Conservation (phyloP, 1,140 invertebrate species). For the Macrobrachium rosenbergii region DNA sequence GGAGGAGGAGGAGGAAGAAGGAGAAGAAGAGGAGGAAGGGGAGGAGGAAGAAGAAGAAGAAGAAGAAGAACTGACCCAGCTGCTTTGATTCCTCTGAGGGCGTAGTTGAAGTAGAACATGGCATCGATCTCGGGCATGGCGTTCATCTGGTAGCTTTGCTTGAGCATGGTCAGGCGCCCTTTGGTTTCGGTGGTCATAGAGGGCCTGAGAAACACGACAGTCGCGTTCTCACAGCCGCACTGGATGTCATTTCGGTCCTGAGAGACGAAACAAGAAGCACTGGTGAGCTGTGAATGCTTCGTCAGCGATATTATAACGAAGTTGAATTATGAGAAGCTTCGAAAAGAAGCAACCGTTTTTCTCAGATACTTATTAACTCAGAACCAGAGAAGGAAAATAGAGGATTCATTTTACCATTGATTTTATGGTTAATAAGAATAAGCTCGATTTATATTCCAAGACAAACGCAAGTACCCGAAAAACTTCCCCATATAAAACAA, state of each 20-base stretch:
- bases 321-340: not conserved
- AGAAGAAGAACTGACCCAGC: slow-evolving; percentile 76
- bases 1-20: not conserved
- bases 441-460: too few species aligned
- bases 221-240: slow-evolving; percentile 77
- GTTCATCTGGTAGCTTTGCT: slow-evolving; percentile 79
- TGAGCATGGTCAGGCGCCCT: slow-evolving; percentile 76
- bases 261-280: not conserved
- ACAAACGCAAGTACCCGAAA: too few species aligned
- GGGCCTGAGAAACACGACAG: slow-evolving; percentile 78
- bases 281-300: not conserved
- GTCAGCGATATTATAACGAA: not conserved
- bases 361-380: too few species aligned
- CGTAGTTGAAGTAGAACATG: slow-evolving; percentile 89
- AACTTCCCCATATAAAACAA: too few species aligned
- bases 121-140: slow-evolving; percentile 80
- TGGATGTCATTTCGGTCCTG: slow-evolving; percentile 55
- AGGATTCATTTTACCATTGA: too few species aligned
- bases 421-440: too few species aligned
- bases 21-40: too few species aligned
- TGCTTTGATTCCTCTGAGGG: slow-evolving; percentile 79
- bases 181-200: slow-evolving; percentile 74
- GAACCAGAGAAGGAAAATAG: too few species aligned
- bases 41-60: too few species aligned
- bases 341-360: too few species aligned